A percentile compares a stretch with the other conserved stretches of the same genome.
Evolutionary conservation across 2,797 vertebrate genomes (phyloP).

Genomic region (Gorsachius magnificus): DNA sequence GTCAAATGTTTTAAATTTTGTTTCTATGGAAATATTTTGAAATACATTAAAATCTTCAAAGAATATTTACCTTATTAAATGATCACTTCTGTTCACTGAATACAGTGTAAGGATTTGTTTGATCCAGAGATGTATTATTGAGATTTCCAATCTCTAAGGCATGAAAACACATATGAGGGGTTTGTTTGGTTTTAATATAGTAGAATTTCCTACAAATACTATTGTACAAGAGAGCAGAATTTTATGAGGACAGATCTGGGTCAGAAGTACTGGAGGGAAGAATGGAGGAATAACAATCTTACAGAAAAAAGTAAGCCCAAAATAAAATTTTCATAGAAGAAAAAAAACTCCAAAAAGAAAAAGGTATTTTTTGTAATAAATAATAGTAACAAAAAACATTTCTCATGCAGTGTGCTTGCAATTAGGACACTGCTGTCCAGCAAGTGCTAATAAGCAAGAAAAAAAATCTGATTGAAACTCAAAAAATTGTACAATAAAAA

Average conservation of each 20-base stretch:
- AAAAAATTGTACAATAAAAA: not conserved
- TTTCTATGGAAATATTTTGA: not conserved
- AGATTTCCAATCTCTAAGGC: not conserved
- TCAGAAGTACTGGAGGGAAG: not conserved
- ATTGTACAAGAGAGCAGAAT: not conserved
- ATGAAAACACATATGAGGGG: not conserved
- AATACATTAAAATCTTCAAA: not conserved
- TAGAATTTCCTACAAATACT: not conserved
- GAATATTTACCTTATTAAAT: not conserved
- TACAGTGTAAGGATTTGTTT: not conserved
- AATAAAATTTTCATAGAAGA: constrained; percentile 3
- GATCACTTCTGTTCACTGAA: not conserved
- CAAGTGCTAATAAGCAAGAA: not conserved
- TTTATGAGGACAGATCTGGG: not conserved
- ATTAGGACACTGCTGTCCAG: not conserved
- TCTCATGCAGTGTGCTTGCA: constrained; percentile 21
- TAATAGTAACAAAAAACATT: not conserved
- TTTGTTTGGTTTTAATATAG: not conserved
- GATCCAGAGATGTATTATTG: not conserved
- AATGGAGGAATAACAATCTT: not conserved
- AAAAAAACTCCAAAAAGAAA: not conserved
- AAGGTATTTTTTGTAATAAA: not conserved
- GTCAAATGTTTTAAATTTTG: not conserved
- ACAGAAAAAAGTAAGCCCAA: not conserved
- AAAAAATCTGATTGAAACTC: not conserved